A percentile compares a stretch with the other conserved stretches of the same genome.
Evolutionary conservation across 1,140 invertebrate genomes (phyloP).

Genomic region (Drosophila melanica): DNA sequence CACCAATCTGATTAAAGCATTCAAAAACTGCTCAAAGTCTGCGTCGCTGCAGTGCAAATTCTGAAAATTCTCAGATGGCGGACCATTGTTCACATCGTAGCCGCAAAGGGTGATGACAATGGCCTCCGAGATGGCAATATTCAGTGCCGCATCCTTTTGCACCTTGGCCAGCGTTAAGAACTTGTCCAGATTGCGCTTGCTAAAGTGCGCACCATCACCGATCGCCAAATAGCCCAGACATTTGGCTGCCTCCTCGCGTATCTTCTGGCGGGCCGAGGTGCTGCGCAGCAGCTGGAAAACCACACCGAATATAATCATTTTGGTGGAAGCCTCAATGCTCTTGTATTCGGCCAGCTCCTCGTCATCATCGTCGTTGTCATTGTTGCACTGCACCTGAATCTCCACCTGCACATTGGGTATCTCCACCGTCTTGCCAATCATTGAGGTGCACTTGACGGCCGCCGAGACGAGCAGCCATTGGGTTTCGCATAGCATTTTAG

Average conservation of each 20-base stretch:
- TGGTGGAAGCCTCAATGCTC: conserved; percentile 68
- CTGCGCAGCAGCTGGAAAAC: conserved; percentile 74
- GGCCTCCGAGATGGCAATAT: conserved; percentile 82
- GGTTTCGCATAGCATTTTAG: conserved; percentile 72
- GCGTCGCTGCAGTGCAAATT: conserved; percentile 84
- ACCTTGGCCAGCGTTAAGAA: conserved; percentile 73
- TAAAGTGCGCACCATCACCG: conserved; percentile 80
- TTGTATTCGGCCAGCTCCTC: conserved; percentile 67
- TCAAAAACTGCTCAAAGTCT: conserved; percentile 88
- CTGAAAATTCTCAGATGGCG: conserved; percentile 87
- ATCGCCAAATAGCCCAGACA: conserved; percentile 81
- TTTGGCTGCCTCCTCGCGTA: conserved; percentile 77
- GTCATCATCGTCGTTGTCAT: conserved; percentile 60
- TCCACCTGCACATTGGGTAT: conserved; percentile 79
- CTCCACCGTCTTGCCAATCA: conserved; percentile 77
- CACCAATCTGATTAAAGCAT: conserved; percentile 89
- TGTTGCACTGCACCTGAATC: conserved; percentile 55
- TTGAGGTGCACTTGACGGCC: conserved; percentile 80
- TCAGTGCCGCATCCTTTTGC: conserved; percentile 79
- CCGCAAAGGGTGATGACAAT: conserved; percentile 80
- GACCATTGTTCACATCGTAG: conserved; percentile 85
- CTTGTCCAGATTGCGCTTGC: conserved; percentile 74
- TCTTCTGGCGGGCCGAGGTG: conserved; percentile 70
- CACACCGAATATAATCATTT: conserved; percentile 69
- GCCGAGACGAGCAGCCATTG: conserved; percentile 80